Base-by-base conservation (phyloP, 2,797 vertebrate genomes). In the Tragelaphus eurycerus region DNA sequence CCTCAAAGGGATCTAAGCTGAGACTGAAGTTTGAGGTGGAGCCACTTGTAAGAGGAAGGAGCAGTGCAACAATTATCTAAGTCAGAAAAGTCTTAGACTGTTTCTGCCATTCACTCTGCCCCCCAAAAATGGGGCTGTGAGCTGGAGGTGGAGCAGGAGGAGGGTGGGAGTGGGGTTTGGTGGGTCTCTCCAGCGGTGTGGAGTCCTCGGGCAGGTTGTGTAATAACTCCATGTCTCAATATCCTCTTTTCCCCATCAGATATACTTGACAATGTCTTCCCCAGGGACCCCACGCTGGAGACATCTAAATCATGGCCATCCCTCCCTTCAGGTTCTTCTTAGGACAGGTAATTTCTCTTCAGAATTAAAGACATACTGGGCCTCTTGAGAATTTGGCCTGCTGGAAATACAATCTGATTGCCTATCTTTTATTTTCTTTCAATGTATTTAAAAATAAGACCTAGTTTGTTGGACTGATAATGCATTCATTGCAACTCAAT, bases 351-450 rank as follows among this genome's bases (percentile, higher is more conserved):
- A 25, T 86, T 96, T 90, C 95, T 92, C 90, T 93, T 74, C 62
- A 46, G 71, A 97, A 74, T 86, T 81, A 93, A 96, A 94, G 57
- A 55, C 34, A 55, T 17, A 7, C 87, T 88, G 92, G 38, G 25
- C 25, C 46, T 87, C 29, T 74, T 83, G 74, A 95, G 46, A 90
- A 52, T 81, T n/a, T 89, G 82, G 71, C 38, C 50, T 71, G 38
- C 3, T 95, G 23, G 46, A 96, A 89, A 95, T 71, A 31, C 89
- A 54, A 90, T 95, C 52, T 43, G 16, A 78, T 62, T 71, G 13
- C 46, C 17, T 96, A 83, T 46, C 29, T 86, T 82, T 79, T 74
- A 34, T 81, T 81, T 46, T 16, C 25, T 89, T 91, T 86, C 31
- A 76, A 74, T 48, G 50, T 46, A 85, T 95, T 98, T 3, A 57